Base-by-base conservation (phyloP, 2,888 invertebrate genomes). In the Allacma fusca region DNA sequence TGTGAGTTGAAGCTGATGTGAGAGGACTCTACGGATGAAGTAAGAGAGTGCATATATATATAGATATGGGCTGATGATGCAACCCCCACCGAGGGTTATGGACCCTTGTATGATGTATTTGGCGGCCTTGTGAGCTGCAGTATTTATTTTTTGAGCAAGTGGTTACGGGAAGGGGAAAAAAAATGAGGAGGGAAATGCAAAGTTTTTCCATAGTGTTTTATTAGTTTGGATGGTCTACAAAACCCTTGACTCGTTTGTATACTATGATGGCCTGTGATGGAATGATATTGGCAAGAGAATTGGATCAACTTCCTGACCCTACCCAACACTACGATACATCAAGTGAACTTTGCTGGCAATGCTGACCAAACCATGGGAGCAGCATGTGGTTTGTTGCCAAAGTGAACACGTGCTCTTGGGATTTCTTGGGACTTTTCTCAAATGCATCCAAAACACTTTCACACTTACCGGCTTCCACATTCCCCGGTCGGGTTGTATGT, bases 281-380 rank as follows among this genome's bases (percentile, higher is more conserved):
- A 74, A 74, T 74, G 76, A 64, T 76, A 77, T 77, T 77, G 77
- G 77, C 77, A 77, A 67, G 57, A 76, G 77, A 78, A 77, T 77
- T 79, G 79, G 71, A 79, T 74, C 71, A 34, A 68, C 43, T 74
- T 79, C 79, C 79, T 77, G 79, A 79, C 79, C 79, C 79, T 73
- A 43, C 77, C 16, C 79, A 79, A 79, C 70, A 67, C 71, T 74
- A 57, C 64, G 64, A 68, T 67, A 64, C 64, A 69, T 70, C 69
- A 67, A 71, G 50, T 77, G 64, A 79, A 79, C 72, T 73, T 77
- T 77, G 71, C 77, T 79, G 79, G 79, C 79, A 79, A 69, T 64
- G 76, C 72, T 79, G 77, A 77, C 79, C 79, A 76, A 72, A 74
- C 72, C 78, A 75, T 59, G 75, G 75, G 72, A 75, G 75, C 70